Conservation (phyloP, 1,140 invertebrate genomes). For the Antheraea mylitta region DNA sequence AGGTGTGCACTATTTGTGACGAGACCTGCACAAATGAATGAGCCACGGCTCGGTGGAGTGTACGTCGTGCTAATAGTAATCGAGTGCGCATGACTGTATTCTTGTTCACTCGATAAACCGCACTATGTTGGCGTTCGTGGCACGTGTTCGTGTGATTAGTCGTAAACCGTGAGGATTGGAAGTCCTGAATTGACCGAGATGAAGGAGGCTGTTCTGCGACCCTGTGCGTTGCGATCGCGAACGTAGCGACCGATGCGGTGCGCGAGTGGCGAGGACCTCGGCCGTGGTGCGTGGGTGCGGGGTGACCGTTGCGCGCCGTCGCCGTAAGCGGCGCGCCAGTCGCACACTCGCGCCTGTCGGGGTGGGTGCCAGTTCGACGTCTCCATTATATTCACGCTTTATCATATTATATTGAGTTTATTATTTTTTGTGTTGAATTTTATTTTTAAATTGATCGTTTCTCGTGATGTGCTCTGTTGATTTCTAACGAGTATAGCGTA, state of each 20-base stretch:
- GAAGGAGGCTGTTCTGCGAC: constrained; percentile 56
- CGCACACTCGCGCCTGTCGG: constrained; percentile 55
- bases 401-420: constrained; percentile 26
- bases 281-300: constrained; percentile 33
- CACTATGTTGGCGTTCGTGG: constrained; percentile 56
- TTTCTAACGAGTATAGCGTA: constrained; percentile 25
- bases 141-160: constrained; percentile 60
- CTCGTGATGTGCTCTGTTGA: constrained; percentile 39
- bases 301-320: constrained; percentile 37
- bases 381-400: constrained; percentile 36
- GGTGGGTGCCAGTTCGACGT: constrained; percentile 41
- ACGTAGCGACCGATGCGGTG: constrained; percentile 28
- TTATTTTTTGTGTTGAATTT: constrained; percentile 19
- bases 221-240: constrained; percentile 29
- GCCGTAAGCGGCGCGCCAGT: constrained; percentile 49
- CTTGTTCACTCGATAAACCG: constrained; percentile 65
- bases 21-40: constrained; percentile 63
- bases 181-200: constrained; percentile 33
- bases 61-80: constrained; percentile 35
- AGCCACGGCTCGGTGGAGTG: constrained; percentile 41
- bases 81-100: constrained; percentile 67
- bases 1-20: constrained; percentile 55
- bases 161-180: constrained; percentile 10
- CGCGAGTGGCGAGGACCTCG: constrained; percentile 17
- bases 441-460: constrained; percentile 19